A percentile compares a stretch with the other conserved stretches of the same genome.
Evolutionary conservation across 2,113 vertebrate species (phyloP).

Genomic region (Hyla sarda): DNA sequence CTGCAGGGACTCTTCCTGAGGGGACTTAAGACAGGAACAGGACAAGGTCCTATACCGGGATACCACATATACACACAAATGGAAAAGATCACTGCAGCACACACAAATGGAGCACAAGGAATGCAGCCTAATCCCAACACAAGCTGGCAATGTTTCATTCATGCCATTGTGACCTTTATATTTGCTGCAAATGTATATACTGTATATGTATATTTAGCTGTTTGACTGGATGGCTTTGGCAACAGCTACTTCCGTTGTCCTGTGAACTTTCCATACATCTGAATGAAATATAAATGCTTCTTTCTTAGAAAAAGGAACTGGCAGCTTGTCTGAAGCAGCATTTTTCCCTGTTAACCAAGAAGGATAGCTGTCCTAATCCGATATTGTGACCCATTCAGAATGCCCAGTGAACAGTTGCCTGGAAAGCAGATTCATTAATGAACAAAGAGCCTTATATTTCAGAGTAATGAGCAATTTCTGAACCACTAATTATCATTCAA

Average conservation of each 20-base stretch:
- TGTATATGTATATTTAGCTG: neutral
- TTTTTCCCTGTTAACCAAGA: slow-evolving; percentile 61
- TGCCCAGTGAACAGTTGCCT: slow-evolving; percentile 66
- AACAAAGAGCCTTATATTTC: slow-evolving; percentile 69
- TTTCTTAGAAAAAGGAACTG: slow-evolving; percentile 56
- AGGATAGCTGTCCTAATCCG: slow-evolving; percentile 64
- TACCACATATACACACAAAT: too few relatives aligned
- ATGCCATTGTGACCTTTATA: too few relatives aligned
- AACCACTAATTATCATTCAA: slow-evolving; percentile 64
- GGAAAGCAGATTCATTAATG: slow-evolving; percentile 68
- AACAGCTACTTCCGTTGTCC: slow-evolving; percentile 7
- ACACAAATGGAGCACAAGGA: too few relatives aligned
- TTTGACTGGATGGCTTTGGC: neutral
- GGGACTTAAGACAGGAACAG: too few relatives aligned
- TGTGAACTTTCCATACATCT: neutral
- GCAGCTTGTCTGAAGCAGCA: slow-evolving; percentile 53
- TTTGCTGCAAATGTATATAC: too few relatives aligned
- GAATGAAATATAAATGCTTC: neutral
- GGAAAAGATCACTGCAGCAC: too few relatives aligned
- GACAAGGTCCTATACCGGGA: too few relatives aligned
- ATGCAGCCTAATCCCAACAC: too few relatives aligned
- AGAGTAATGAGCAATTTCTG: slow-evolving; percentile 60
- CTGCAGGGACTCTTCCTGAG: too few relatives aligned
- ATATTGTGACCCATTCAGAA: slow-evolving; percentile 69
- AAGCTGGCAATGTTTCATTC: too few relatives aligned